A percentile compares a stretch with the other conserved stretches of the same genome.
Evolutionary conservation across 2,113 vertebrate species (phyloP).

Genomic region (Dicerorhinus sumatrensis): DNA sequence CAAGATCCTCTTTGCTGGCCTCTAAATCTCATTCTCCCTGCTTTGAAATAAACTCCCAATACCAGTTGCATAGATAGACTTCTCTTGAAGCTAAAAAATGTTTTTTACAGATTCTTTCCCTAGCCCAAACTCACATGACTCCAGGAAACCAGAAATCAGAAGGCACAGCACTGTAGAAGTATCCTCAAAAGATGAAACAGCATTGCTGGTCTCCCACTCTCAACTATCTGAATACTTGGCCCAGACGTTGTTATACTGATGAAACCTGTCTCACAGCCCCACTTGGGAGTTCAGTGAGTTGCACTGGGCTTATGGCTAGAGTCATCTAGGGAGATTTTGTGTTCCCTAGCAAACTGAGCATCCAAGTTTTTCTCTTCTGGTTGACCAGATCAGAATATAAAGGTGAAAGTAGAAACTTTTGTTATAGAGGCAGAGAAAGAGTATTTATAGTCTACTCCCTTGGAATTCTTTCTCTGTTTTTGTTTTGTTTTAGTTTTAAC

Average conservation of each 20-base stretch:
- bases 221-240: not conserved
- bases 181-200: not conserved
- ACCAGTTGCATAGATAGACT: not conserved
- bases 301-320: not conserved
- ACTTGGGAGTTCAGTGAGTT: not conserved
- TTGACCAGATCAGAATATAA: not conserved
- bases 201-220: not conserved
- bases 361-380: not conserved
- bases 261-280: not conserved
- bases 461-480: not conserved
- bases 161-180: not conserved
- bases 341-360: slow-evolving; percentile 2
- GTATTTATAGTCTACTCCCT: not conserved
- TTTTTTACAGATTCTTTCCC: not conserved
- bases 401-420: not conserved
- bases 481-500: not conserved
- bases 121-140: slow-evolving; percentile 63
- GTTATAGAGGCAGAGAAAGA: not conserved
- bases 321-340: not conserved
- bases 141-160: not conserved
- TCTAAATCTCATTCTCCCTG: not conserved
- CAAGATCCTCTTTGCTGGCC: not conserved
- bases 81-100: not conserved
- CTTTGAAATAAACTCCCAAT: not conserved
- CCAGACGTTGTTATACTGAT: slow-evolving; percentile 31